These are phyloP conservation scores for Pontoporia blainvillei DNA, from an alignment of 2,113 vertebrate species.

Conservation along the genomic window DNA sequence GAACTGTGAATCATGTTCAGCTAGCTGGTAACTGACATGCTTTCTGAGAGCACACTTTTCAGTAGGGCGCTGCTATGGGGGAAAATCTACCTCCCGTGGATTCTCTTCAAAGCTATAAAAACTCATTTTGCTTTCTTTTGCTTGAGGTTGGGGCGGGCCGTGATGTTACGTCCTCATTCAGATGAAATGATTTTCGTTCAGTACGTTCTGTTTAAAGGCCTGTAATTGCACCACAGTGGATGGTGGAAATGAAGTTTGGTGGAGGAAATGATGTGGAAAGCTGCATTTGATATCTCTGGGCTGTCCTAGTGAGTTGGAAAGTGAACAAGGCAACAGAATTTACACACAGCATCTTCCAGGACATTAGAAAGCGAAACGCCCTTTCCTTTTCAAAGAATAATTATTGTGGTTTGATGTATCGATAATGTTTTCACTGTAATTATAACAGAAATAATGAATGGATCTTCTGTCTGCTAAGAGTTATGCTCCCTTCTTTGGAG, in stretches of 20 bases:
- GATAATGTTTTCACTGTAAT: conserved; percentile 79
- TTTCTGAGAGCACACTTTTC: conserved; percentile 44
- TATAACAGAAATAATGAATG: conserved; percentile 81
- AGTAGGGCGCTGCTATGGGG: background rate
- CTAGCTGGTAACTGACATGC: conserved; percentile 61
- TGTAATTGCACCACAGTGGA: conserved; percentile 60
- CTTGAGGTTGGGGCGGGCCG: conserved; percentile 35
- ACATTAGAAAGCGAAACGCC: conserved; percentile 63
- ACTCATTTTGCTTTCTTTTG: conserved; percentile 57
- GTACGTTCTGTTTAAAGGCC: conserved; percentile 50
- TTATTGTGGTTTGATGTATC: conserved; percentile 80
- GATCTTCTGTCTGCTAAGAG: conserved; percentile 78
- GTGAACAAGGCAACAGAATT: conserved; percentile 55
- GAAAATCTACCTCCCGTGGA: conserved; percentile 49
- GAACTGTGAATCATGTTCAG: conserved; percentile 49
- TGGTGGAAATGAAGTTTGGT: conserved; percentile 62
- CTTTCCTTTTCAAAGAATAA: conserved; percentile 71
- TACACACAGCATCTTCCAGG: conserved; percentile 57
- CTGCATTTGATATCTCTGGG: conserved; percentile 49
- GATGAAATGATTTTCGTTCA: conserved; percentile 64
- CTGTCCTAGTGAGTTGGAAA: conserved; percentile 24
- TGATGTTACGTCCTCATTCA: conserved; percentile 43
- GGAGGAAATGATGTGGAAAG: conserved; percentile 64
- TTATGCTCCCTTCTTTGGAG: conserved; percentile 65
- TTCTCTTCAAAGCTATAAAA: conserved; percentile 55